Evolutionary conservation across 1,140 invertebrate species (phyloP), one percentile per base, ranked within the genome.

Genomic region (Bombus haemorrhoidalis): DNA sequence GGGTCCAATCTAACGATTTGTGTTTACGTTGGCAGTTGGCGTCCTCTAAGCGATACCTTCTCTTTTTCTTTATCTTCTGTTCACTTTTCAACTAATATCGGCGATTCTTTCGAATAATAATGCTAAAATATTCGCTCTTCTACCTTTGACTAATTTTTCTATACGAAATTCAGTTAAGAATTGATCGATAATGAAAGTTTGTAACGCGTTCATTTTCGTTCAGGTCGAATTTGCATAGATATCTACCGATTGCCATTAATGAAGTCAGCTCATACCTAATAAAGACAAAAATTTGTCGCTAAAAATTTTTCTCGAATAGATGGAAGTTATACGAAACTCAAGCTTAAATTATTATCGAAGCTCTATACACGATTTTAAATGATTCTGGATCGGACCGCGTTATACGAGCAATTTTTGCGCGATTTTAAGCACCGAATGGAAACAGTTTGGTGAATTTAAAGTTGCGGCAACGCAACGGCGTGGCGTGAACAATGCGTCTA

Each of bases 1-100:
- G 78, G 76, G 57, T 85, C 34, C 78, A 81, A 85, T 85, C 83
- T 85, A 85, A 81, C 83, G 83, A 85, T 81, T 81, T 71, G 78
- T 74, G 69, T 85, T 85, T 85, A 74, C 78, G 53, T 73, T 81
- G 83, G 83, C 83, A 85, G 83, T 39, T 81, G 77, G 53, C 76
- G 68, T 43, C 73, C 73, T 77, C 62, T 57, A 34, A 62, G 25
- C 68, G 43, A 73, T 76, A 76, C 53, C 68, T 39, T 39, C 68
- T 13, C 25, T 41, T 41, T 39, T 6, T 2, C 37, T 3, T 28
- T 53, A 1, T 62, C 57, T 53, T 34, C 10, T 32, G 8, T 6
- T 37, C 32, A 2, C 12, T 75, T 75, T 75, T 53, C 34, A 9
- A 68, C 18, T 8, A 9, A 28, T 71, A 37, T 15, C 28, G 28